These are phyloP conservation scores for Pogonomyrmex californicus DNA, from an alignment of 1,140 invertebrate genomes.

Conservation along the genomic window DNA sequence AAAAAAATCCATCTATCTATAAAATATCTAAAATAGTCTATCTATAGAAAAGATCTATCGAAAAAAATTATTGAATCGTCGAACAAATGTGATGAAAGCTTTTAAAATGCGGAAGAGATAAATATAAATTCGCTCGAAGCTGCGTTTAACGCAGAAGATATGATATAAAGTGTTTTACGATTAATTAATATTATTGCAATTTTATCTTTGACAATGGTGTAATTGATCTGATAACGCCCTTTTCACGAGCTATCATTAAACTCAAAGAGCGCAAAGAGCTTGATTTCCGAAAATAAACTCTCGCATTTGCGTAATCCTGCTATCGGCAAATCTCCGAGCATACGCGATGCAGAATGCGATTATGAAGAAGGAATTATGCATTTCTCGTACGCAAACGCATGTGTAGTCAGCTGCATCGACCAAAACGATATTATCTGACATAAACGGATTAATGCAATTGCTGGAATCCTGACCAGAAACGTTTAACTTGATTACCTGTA, in stretches of 20 bases:
- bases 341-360: neutral
- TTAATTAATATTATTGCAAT: constrained; percentile 30
- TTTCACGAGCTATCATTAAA: constrained; percentile 11
- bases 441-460: constrained; percentile 20
- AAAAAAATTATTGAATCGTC: neutral
- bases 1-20: neutral
- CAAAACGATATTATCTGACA: neutral
- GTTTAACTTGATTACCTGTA: too few species aligned
- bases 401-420: neutral
- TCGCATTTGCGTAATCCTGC: constrained; percentile 64
- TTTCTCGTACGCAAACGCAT: constrained; percentile 9
- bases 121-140: constrained; percentile 1
- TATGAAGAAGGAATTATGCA: constrained; percentile 1
- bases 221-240: neutral
- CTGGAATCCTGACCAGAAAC: neutral
- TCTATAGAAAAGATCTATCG: too few species aligned
- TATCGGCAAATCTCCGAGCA: constrained; percentile 40
- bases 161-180: constrained; percentile 1
- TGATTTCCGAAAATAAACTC: constrained; percentile 62
- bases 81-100: neutral
- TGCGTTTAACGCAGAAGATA: neutral
- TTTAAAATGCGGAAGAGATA: neutral
- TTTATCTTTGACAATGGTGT: neutral
- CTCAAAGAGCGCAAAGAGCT: neutral
- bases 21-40: too few species aligned